A percentile compares a stretch with the other conserved stretches of the same genome.
phyloP scores from a whole-genome alignment of 2,113 vertebrate genomes.

The Oncorhynchus clarkii region DNA sequence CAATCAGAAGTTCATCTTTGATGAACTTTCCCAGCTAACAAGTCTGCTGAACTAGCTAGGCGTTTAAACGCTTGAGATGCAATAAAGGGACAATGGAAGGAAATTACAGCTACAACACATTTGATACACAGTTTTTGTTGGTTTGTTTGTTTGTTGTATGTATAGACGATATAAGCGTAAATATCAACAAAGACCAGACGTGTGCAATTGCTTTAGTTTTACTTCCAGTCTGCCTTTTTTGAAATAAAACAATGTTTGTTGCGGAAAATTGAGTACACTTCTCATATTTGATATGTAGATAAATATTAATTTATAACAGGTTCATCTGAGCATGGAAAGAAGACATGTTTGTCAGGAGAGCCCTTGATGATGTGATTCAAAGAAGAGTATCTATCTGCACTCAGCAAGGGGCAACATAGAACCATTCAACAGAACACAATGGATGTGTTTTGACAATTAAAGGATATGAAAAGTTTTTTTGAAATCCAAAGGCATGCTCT shows the following conservation, averaged over 20 bases:
- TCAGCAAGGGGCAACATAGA: neutral
- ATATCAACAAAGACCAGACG: neutral
- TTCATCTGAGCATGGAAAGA: neutral
- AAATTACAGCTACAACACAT: neutral
- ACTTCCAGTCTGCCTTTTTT: neutral
- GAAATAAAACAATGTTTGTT: neutral
- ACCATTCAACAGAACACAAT: neutral
- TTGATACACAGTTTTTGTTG: neutral
- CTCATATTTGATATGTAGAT: neutral
- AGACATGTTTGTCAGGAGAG: neutral
- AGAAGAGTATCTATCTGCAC: neutral
- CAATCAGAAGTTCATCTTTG: neutral
- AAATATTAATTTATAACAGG: neutral
- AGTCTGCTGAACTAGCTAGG: neutral
- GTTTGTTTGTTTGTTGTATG: neutral
- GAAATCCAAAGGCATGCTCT: neutral
- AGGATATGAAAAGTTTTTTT: neutral
- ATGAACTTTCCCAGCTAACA: neutral
- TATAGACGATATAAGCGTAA: neutral
- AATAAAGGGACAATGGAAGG: neutral
- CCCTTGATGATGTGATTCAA: neutral
- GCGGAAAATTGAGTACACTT: neutral
- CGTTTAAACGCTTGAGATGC: neutral
- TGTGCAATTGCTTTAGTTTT: neutral
- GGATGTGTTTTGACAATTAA: neutral